These are phyloP conservation scores for Ceriagrion tenellum DNA, from an alignment of 2,888 invertebrate genomes.

Conservation along the genomic window DNA sequence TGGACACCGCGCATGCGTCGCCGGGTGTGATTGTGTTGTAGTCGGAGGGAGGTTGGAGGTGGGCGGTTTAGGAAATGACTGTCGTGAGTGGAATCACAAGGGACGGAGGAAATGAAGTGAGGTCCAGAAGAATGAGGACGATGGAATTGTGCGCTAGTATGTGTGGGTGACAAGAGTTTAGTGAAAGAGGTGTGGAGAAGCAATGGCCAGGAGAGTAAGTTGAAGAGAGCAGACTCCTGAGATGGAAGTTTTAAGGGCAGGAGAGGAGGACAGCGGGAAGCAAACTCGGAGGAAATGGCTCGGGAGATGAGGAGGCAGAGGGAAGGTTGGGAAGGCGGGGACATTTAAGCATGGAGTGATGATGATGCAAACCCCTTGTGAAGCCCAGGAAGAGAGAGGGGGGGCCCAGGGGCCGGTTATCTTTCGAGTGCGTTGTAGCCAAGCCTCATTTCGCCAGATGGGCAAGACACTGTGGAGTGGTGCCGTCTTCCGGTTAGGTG, in stretches of 20 bases:
- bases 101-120: neutral
- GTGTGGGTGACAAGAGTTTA: neutral
- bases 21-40: neutral
- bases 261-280: neutral
- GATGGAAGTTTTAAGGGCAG: neutral
- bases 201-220: neutral
- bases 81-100: neutral
- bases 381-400: neutral
- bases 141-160: neutral
- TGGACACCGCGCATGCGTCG: too few relatives aligned
- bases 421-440: neutral
- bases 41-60: neutral
- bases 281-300: neutral
- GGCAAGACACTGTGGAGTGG: neutral
- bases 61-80: neutral
- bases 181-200: neutral
- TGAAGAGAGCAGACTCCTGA: neutral
- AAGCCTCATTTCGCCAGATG: neutral
- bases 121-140: neutral
- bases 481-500: neutral
- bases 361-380: neutral
- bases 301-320: neutral
- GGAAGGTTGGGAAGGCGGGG: neutral
- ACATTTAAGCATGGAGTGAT: neutral
- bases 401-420: neutral